phyloP scores from a whole-genome alignment of 2,888 invertebrate species.

The Phaonia tiefii region DNA sequence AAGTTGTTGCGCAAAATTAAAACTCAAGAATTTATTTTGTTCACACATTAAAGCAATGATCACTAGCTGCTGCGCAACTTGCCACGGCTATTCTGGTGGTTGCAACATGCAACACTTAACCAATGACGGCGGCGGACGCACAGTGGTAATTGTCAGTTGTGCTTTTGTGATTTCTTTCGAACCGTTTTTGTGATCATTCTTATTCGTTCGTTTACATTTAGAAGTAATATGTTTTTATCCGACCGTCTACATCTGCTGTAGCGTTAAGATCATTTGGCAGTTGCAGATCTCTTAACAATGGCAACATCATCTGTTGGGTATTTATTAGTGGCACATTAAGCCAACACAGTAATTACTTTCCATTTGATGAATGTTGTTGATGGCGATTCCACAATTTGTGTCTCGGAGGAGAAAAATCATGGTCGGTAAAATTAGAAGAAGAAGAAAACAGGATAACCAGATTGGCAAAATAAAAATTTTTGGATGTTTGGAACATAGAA shows the following conservation, averaged over 20 bases:
- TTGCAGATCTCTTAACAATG: constrained; percentile 36
- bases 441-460: too few species aligned
- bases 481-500: too few species aligned
- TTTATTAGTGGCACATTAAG: constrained; percentile 64
- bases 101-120: constrained; percentile 6
- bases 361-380: constrained; percentile 52
- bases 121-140: background rate
- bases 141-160: constrained; percentile 5
- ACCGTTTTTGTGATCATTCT: background rate
- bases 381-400: constrained; percentile 33
- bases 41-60: constrained; percentile 58
- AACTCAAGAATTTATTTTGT: constrained; percentile 58
- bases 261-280: background rate
- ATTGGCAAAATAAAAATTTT: too few species aligned
- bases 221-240: background rate
- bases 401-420: too few species aligned
- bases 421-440: too few species aligned
- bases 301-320: constrained; percentile 41
- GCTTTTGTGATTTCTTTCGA: background rate
- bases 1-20: too few species aligned
- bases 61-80: background rate
- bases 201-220: constrained; percentile 29
- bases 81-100: background rate
- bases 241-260: background rate
- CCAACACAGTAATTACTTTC: constrained; percentile 62